Evolutionary conservation across 1,140 invertebrate genomes (phyloP).

Genomic region (Monochamus saltuarius): DNA sequence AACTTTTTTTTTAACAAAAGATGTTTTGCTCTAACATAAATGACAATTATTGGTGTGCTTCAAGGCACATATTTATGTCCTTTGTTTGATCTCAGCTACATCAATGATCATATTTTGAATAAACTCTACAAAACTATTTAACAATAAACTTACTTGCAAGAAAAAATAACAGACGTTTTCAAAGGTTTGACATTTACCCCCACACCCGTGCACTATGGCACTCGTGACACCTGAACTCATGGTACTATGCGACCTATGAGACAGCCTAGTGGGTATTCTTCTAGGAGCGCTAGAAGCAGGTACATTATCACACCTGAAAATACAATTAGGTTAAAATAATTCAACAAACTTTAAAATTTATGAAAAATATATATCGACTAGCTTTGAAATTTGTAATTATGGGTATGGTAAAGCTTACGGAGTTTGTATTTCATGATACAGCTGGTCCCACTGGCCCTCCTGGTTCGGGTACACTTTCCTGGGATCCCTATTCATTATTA

Average conservation of each 20-base stretch:
- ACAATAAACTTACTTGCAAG: conserved; percentile 55
- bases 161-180: conserved; percentile 68
- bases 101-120: no score
- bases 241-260: conserved; percentile 46
- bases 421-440: conserved; percentile 40
- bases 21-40: neutral
- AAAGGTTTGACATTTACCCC: conserved; percentile 64
- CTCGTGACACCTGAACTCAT: conserved; percentile 44
- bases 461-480: conserved; percentile 39
- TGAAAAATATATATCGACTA: neutral
- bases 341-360: neutral
- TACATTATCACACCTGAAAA: conserved; percentile 34
- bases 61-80: no score
- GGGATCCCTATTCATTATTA: conserved; percentile 22
- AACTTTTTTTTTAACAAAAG: neutral
- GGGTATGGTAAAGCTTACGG: conserved; percentile 27
- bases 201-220: conserved; percentile 60
- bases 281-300: conserved; percentile 20
- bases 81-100: no score
- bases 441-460: conserved; percentile 27
- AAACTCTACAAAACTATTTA: neutral
- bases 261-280: conserved; percentile 31
- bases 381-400: no score
- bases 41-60: neutral
- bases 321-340: neutral